Evolutionary conservation across 2,113 vertebrate genomes (phyloP), one percentile per base, ranked within the genome.

Genomic region (Atrichornis clamosus): DNA sequence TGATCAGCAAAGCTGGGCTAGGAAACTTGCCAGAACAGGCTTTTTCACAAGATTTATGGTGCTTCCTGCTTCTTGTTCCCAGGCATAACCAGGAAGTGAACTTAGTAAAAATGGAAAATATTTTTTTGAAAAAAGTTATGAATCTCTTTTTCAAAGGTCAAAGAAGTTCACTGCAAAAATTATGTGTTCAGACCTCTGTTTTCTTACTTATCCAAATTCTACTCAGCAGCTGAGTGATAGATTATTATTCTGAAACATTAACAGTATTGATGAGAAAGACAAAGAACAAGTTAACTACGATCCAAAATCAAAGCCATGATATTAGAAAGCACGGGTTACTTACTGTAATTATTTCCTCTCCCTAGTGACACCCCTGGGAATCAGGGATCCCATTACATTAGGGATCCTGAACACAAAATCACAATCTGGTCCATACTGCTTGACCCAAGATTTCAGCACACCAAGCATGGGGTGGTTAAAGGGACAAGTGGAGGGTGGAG

Each of bases 51-150:
- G 92, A 96, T 93, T 96, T 95, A 93, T 65, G 88, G 69, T 72
- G 65, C 80, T 97, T 96, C 96, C 96, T 90, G 79, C 73, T 90
- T 89, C 93, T 92, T 89, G 83, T 95, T 97, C 95, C 93, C 96
- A 96, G 76, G 88, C 92, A 93, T 44, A 95, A 93, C 69, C 80
- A 94, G 92, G 96, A 97, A 96, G 90, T 20, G 41, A 84, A 68
- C 60, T 23, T 83, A 75, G 42, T 82, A 90, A 96, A 96, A 96
- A 93, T 90, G 92, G 88, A 96, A 96, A 96, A 93, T 75, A 81
- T 58, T 72, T 90, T 93, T 92, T 64, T n/a, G n/a, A 60, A 41
- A 62, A 69, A 91, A 94, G 44, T 94, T 94, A 89, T 35, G 20
- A 84, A 75, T 75, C 73, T 89, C 28, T 68, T 93, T 81, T 84